Base-by-base conservation (phyloP, 92 coral and sea anemone species). In the Parazoanthus swiftii region DNA sequence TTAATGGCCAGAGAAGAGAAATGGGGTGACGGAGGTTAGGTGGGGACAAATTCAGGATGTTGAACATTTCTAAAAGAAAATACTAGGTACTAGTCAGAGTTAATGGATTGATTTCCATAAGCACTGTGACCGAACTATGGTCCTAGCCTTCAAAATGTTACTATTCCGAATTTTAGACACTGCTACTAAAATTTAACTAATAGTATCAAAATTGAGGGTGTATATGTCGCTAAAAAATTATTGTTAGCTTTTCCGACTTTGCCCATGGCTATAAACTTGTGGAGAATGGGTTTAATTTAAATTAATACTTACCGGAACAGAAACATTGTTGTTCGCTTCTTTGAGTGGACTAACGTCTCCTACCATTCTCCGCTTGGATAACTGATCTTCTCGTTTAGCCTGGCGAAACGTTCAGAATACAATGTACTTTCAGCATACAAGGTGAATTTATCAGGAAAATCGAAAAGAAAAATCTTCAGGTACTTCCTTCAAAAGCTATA, bases 271-370 rank as follows among this genome's bases (percentile, higher is more conserved):
- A 48, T 7, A 48, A 48, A 48, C 21, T 20, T 0, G n/a, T 23
- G 18, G 70, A 63, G 70, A 18, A 63, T 3, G 5, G 39, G 48
- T 33, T 14, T 4, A 23, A 2, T 2, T 51, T 29, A 29, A 29
- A 29, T 2, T 39, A 39, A 2, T 39, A 23, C 84, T 35, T 54
- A 80, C 85, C 71, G 72, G 42, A 18, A 54, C 5, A 16, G 44
- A 8, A 9, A 2, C 8, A 51, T 79, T 81, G 21, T 81, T 79
- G 79, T 96, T 93, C 72, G 67, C 73, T 78, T 95, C 98, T 91
- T 94, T 92, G 38, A 97, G 81, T 38, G 99, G 99, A 88, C 93
- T 93, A 76, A 85, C 63, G 35, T 97, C 97, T 8, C 80, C 88
- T 29, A 97, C 92, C 91, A 95, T 97, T 77, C 93, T 88, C 87